These are phyloP conservation scores for Elymnias hypermnestra DNA, from an alignment of 1,140 invertebrate genomes.

Conservation along the genomic window DNA sequence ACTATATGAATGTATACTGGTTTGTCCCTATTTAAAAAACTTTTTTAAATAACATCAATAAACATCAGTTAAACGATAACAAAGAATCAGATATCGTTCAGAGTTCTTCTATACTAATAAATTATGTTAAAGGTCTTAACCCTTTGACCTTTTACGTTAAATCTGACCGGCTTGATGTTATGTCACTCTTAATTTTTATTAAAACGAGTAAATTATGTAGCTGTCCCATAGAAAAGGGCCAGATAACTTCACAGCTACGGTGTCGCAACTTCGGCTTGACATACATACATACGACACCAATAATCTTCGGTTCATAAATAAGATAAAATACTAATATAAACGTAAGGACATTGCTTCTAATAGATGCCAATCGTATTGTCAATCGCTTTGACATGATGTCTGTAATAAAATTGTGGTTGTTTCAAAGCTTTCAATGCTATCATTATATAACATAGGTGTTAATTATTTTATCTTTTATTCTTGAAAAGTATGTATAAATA, in stretches of 20 bases:
- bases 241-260: constrained; percentile 34
- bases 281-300: constrained; percentile 48
- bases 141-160: too few species aligned
- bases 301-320: constrained; percentile 15
- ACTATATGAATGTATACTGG: too few species aligned
- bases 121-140: too few species aligned
- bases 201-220: not conserved
- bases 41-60: too few species aligned
- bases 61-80: too few species aligned
- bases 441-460: not conserved
- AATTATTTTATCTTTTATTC: constrained; percentile 1
- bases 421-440: constrained; percentile 22
- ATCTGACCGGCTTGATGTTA: too few species aligned
- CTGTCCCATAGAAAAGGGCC: constrained; percentile 36
- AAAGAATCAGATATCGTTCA: too few species aligned
- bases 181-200: not conserved
- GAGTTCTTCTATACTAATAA: too few species aligned
- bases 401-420: constrained; percentile 14
- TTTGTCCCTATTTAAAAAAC: too few species aligned
- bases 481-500: not conserved
- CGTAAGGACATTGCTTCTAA: constrained; percentile 22
- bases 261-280: constrained; percentile 61
- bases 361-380: constrained; percentile 14
- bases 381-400: constrained; percentile 15
- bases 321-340: constrained; percentile 30